Conservation (phyloP, 2,797 vertebrate species). For the Aotus griseimembra region DNA sequence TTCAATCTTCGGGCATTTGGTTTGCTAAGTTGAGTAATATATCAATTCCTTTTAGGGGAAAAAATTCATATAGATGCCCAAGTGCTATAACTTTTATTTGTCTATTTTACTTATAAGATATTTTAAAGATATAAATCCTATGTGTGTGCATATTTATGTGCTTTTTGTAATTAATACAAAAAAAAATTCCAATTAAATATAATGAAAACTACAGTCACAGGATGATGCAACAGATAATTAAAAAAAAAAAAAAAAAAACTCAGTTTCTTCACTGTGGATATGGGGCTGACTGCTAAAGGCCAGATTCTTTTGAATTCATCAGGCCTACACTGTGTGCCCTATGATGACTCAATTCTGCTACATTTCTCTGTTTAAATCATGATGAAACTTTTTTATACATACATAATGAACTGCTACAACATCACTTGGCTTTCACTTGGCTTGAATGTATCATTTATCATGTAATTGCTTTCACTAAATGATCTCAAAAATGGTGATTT, state of each 20-base stretch:
- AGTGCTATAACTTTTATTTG: neutral
- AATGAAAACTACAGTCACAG: neutral
- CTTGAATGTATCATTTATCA: neutral
- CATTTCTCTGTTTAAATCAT: neutral
- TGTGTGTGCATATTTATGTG: neutral
- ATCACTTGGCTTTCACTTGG: neutral
- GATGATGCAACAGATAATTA: neutral
- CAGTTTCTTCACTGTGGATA: neutral
- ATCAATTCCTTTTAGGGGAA: conserved; percentile 18
- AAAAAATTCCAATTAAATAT: neutral
- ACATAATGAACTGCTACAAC: neutral
- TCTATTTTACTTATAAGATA: neutral
- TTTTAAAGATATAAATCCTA: neutral
- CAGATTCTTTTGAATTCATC: neutral
- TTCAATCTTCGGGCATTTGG: neutral
- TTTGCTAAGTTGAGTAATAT: neutral
- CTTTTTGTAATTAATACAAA: neutral
- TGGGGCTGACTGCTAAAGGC: neutral
- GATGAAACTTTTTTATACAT: neutral
- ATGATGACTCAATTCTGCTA: neutral
- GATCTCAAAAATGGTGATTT: neutral
- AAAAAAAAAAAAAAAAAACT: neutral
- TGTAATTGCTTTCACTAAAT: neutral
- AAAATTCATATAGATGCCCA: neutral
- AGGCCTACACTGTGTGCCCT: neutral